Percentiles rank a stretch among this genome's conserved stretches.
Evolutionary conservation across 2,888 invertebrate genomes (phyloP).

Genomic region (Eucera pruinosa): DNA sequence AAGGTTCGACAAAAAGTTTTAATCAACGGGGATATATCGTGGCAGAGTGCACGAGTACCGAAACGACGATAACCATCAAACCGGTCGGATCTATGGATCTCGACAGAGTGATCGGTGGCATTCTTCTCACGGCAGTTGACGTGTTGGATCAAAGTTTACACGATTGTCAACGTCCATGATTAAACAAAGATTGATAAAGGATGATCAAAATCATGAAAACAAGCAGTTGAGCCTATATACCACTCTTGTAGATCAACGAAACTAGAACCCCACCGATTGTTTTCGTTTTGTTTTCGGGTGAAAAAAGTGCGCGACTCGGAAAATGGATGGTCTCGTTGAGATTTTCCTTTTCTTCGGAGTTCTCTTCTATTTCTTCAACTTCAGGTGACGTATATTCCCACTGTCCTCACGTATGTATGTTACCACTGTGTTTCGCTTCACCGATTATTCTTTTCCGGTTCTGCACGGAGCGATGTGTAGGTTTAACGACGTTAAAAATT

Average conservation of each 20-base stretch:
- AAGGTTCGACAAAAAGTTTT: slow-evolving; percentile 21
- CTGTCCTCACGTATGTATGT: not conserved
- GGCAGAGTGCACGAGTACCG: not conserved
- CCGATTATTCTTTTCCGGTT: not conserved
- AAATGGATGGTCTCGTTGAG: slow-evolving; percentile 87
- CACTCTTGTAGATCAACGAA: slow-evolving; percentile 21
- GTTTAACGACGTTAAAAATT: not conserved
- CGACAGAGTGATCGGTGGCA: slow-evolving; percentile 19
- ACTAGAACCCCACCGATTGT: slow-evolving; percentile 1
- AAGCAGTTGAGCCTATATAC: slow-evolving; percentile 36
- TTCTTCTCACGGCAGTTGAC: slow-evolving; percentile 16
- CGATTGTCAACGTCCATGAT: slow-evolving; percentile 12
- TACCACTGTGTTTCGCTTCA: not conserved
- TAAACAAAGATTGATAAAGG: slow-evolving; percentile 21
- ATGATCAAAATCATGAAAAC: slow-evolving; percentile 40
- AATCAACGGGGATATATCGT: not conserved
- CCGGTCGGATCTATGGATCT: slow-evolving; percentile 49
- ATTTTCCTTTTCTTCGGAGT: slow-evolving; percentile 87
- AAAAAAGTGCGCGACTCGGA: not conserved
- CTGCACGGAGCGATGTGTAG: not conserved
- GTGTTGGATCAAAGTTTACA: slow-evolving; percentile 35
- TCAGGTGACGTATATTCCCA: slow-evolving; percentile 84
- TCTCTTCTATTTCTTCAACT: slow-evolving; percentile 88
- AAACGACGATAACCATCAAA: not conserved
- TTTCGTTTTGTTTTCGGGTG: not conserved